Evolutionary conservation across 1,140 invertebrate species (phyloP), one percentile per base, ranked within the genome.

Genomic region (Cepaea nemoralis): DNA sequence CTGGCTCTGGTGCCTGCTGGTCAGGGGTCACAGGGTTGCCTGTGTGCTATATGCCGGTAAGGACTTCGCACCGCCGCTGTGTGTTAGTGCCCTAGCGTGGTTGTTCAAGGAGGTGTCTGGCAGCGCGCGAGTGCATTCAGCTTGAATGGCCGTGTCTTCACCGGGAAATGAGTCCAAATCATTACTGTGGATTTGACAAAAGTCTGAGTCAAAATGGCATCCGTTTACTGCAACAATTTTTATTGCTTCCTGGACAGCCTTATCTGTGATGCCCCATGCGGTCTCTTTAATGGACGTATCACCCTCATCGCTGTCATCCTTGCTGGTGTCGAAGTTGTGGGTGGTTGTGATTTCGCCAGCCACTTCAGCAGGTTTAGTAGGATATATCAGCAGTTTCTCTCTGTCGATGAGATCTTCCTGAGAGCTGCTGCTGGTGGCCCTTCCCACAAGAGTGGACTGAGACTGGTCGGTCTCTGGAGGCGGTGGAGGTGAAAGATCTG

Each of bases 181-280:
- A n/a, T n/a, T n/a, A n/a, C n/a, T n/a, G n/a, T n/a, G n/a, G n/a
- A n/a, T n/a, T n/a, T 1, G 27, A 31, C 55, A 55, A 14, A 45
- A 16, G 37, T 48, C 24, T 1, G 39, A n/a, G 63, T 50, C 45
- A 5, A 35, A 37, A 12, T 75, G 66, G 19, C 50, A 70, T 22
- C 83, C 83, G 70, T 85, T 82, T 50, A 81, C 82, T 14, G 84
- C 78, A 19, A 85, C 84, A 3, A 85, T 73, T n/a, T 82, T 81
- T 16, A 85, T 83, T 39, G 84, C 84, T 5, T 85, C 82, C 70
- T 85, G 81, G n/a, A 85, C 84, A 39, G 82, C 84, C 66, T 82
- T 78, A 40, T 39, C 69, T 31, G 84, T 85, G 22, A 85, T 80
- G 31, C 82, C 74, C 50, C 37, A 76, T n/a, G 84, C 84, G 35